Percentiles rank a stretch among this genome's conserved stretches.
Evolutionary conservation across 2,888 invertebrate genomes (phyloP).

Genomic region (Dasypogon diadema): DNA sequence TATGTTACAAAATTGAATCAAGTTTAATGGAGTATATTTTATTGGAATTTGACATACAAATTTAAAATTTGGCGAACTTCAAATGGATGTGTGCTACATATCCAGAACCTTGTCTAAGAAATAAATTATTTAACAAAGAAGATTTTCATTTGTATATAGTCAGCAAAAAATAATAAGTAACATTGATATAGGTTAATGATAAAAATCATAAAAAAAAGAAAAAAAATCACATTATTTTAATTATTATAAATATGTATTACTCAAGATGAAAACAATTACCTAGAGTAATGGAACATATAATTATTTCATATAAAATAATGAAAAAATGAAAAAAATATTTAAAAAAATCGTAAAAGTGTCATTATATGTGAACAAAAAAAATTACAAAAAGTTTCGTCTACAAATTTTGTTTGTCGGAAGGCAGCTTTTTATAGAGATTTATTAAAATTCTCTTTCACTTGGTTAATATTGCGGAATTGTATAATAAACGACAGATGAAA

Average conservation of each 20-base stretch:
- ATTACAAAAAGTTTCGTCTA: constrained; percentile 49
- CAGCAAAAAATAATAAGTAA: constrained; percentile 24
- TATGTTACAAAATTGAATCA: neutral
- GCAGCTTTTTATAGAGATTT: constrained; percentile 27
- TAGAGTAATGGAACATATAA: constrained; percentile 4
- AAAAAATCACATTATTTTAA: constrained; percentile 25
- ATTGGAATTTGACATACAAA: neutral
- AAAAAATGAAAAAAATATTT: constrained; percentile 31
- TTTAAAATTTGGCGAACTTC: neutral
- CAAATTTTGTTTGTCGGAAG: constrained; percentile 9
- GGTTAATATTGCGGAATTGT: no score
- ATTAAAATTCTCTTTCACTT: no score
- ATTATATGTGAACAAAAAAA: constrained; percentile 45
- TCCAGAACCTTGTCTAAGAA: constrained; percentile 4
- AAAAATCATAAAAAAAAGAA: constrained; percentile 36
- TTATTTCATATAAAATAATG: constrained; percentile 27
- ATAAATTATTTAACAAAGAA: constrained; percentile 4
- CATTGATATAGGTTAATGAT: constrained; percentile 16
- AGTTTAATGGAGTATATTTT: constrained; percentile 19
- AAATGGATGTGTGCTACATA: constrained; percentile 13
- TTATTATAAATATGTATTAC: constrained; percentile 29
- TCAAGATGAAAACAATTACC: constrained; percentile 32
- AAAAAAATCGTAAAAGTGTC: constrained; percentile 49
- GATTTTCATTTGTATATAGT: constrained; percentile 12
- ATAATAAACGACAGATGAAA: no score